Evolutionary conservation across 1,140 invertebrate species (phyloP).

Genomic region (Magallana angulata): DNA sequence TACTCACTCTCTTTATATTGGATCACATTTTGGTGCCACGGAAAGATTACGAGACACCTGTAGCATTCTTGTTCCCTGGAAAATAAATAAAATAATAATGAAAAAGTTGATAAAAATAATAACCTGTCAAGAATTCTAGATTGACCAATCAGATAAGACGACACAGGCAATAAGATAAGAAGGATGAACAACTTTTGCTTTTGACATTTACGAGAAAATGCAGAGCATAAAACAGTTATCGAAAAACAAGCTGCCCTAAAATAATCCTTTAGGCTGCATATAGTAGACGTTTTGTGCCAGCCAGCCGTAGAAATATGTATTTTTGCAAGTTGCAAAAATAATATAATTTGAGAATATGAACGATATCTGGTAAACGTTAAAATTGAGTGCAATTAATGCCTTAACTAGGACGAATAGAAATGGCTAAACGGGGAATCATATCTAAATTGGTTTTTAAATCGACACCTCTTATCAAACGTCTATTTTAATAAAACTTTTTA

Average conservation of each 20-base stretch:
- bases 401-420: too few species aligned
- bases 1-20: slow-evolving; percentile 59
- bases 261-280: background rate
- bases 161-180: slow-evolving; percentile 1
- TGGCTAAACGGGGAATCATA: too few species aligned
- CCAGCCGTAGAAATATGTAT: too few species aligned
- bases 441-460: background rate
- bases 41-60: slow-evolving; percentile 48
- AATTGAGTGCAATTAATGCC: too few species aligned
- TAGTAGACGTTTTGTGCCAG: too few species aligned
- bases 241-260: background rate
- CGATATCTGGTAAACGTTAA: too few species aligned
- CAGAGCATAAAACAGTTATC: slow-evolving; percentile 14
- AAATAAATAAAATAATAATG: slow-evolving; percentile 19
- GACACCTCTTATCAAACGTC: background rate
- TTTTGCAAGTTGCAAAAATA: too few species aligned
- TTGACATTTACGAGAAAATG: slow-evolving; percentile 4
- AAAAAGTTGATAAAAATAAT: background rate
- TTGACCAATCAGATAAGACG: slow-evolving; percentile 6
- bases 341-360: too few species aligned
- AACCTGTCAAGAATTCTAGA: background rate
- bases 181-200: background rate
- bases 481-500: too few species aligned
- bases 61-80: slow-evolving; percentile 50
- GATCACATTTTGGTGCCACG: slow-evolving; percentile 51